Percentiles rank a stretch among this genome's conserved stretches.
Conservation (phyloP, 2,888 invertebrate genomes). For the Eueremaeus valkanovi region DNA sequence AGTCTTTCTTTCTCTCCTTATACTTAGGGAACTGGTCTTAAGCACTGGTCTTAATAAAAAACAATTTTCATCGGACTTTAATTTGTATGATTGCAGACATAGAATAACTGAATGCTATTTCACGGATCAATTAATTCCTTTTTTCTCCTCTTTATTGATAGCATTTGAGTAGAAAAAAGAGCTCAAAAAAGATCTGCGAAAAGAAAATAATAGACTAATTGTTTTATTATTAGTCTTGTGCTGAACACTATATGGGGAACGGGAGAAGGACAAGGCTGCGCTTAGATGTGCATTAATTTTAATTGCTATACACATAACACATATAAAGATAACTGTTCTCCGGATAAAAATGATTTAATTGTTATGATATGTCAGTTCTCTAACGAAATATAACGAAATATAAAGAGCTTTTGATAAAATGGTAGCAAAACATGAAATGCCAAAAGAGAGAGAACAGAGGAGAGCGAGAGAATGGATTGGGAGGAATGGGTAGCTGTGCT, state of each 20-base stretch:
- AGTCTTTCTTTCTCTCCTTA: too few relatives aligned
- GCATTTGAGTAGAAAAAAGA: too few relatives aligned
- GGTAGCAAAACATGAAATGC: neutral
- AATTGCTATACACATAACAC: neutral
- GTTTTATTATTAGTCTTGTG: too few relatives aligned
- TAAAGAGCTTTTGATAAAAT: slow-evolving; percentile 3
- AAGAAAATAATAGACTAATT: too few relatives aligned
- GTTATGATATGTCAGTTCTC: slow-evolving; percentile 5
- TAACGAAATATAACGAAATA: neutral
- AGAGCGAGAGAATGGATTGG: neutral
- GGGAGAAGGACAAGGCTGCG: too few relatives aligned
- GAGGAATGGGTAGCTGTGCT: neutral
- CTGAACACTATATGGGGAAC: too few relatives aligned
- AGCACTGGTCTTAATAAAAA: too few relatives aligned
- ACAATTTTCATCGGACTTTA: too few relatives aligned
- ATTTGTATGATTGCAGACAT: too few relatives aligned
- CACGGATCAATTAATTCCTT: neutral
- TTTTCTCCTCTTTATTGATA: neutral
- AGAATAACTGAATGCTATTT: neutral
- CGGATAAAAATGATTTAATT: slow-evolving; percentile 24
- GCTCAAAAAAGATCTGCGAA: too few relatives aligned
- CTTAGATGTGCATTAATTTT: slow-evolving; percentile 10
- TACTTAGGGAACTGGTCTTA: too few relatives aligned
- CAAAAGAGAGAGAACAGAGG: neutral
- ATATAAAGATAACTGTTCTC: neutral